A percentile compares a stretch with the other conserved stretches of the same genome.
phyloP scores from a whole-genome alignment of 1,140 invertebrate species.

The Drosophila kohkoa region DNA sequence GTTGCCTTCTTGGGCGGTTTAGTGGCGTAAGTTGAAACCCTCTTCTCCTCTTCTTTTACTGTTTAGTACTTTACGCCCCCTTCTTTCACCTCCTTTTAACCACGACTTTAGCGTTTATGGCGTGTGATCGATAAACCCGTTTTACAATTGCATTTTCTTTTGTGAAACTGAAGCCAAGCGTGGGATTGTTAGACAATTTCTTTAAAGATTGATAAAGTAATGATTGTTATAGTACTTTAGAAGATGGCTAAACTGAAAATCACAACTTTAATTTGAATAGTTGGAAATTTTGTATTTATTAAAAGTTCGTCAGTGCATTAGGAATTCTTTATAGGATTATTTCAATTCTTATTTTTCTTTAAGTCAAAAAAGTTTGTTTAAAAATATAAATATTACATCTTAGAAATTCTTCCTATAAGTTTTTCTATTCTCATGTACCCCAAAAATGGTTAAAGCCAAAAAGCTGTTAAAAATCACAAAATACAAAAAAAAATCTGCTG shows the following conservation, averaged over 20 bases:
- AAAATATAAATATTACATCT: too few relatives aligned
- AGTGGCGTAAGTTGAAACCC: conserved; percentile 88
- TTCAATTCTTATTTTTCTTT: too few relatives aligned
- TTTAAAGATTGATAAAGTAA: background rate
- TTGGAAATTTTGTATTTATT: too few relatives aligned
- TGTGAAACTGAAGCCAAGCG: conserved; percentile 1
- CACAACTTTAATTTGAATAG: too few relatives aligned
- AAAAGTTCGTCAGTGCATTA: too few relatives aligned
- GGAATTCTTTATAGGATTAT: too few relatives aligned
- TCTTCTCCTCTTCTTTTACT: background rate
- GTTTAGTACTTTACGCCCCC: background rate
- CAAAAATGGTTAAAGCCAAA: background rate
- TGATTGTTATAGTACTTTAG: too few relatives aligned
- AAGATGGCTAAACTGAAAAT: too few relatives aligned
- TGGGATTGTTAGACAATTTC: conserved; percentile 16
- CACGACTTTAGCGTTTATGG: background rate
- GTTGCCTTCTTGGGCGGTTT: conserved; percentile 89
- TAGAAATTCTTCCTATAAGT: too few relatives aligned
- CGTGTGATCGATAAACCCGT: background rate
- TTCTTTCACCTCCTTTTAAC: background rate
- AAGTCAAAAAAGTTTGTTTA: too few relatives aligned
- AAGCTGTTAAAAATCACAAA: background rate
- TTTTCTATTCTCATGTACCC: too few relatives aligned
- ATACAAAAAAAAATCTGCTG: background rate
- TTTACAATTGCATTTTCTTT: conserved; percentile 19